A percentile compares a stretch with the other conserved stretches of the same genome.
phyloP scores from a whole-genome alignment of 2,113 vertebrate species.

The Ochotona curzoniae region DNA sequence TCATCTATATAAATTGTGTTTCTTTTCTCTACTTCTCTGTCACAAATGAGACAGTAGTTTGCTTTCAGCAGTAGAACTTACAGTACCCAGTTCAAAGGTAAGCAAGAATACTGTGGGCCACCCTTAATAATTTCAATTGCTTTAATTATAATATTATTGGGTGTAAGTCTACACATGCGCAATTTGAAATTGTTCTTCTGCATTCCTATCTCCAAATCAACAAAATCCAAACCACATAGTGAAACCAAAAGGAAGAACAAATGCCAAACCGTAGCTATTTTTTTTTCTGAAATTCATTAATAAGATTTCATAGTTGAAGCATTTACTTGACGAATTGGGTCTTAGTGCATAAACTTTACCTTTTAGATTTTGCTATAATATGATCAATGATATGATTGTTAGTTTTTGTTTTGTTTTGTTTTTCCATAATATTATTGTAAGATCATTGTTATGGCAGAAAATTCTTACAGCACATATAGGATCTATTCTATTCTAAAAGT shows the following conservation, averaged over 20 bases:
- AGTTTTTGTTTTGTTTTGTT: neutral
- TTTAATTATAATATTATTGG: conserved; percentile 7
- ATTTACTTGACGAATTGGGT: neutral
- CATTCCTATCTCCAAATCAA: neutral
- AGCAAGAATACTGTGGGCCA: conserved; percentile 16
- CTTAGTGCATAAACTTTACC: neutral
- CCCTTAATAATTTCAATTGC: neutral
- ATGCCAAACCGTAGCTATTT: neutral
- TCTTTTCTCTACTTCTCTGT: neutral
- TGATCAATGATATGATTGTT: neutral
- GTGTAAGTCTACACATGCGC: neutral
- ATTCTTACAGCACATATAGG: neutral
- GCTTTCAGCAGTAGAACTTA: neutral
- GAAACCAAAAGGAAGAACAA: conserved; percentile 15
- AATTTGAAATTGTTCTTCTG: neutral
- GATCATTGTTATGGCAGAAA: neutral
- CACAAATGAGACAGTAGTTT: neutral
- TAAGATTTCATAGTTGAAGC: neutral
- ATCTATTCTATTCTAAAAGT: neutral
- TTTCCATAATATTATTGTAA: neutral
- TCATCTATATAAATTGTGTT: neutral
- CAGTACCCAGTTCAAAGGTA: conserved; percentile 1
- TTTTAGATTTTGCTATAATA: neutral
- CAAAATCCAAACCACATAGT: neutral
- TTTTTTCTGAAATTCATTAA: neutral